A percentile compares a stretch with the other conserved stretches of the same genome.
These are phyloP conservation scores for Camelus bactrianus DNA, from an alignment of 2,113 vertebrate species.

Conservation along the genomic window DNA sequence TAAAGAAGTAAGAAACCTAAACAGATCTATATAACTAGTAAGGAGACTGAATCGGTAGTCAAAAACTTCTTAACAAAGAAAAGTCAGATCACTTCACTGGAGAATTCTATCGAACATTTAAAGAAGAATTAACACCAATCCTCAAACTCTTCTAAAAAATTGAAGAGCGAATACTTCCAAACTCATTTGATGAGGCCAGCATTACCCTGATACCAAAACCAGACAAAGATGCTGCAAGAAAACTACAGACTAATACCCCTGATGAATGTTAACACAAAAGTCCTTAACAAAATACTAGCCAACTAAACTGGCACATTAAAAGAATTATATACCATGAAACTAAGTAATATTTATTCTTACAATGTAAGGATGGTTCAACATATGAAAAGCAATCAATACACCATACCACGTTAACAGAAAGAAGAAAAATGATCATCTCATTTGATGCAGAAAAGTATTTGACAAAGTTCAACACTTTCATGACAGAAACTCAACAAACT, in stretches of 20 bases:
- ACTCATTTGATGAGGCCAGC: background rate
- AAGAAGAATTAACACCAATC: background rate
- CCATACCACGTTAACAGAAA: background rate
- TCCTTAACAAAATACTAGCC: background rate
- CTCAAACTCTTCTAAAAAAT: background rate
- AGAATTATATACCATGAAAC: background rate
- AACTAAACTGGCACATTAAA: background rate
- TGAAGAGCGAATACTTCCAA: background rate
- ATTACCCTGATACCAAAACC: background rate
- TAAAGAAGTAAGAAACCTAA: background rate
- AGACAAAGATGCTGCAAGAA: constrained; percentile 4
- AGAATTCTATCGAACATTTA: background rate
- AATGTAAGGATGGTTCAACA: background rate
- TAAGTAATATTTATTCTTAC: background rate
- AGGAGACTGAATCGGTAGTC: background rate
- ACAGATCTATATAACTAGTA: background rate
- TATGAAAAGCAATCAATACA: background rate
- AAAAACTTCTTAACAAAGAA: background rate
- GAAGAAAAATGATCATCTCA: constrained; percentile 15
- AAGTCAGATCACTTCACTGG: background rate
- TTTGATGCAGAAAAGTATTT: background rate
- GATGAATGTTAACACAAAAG: background rate
- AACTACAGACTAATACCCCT: background rate
- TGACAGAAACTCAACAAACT: background rate
- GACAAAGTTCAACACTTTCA: constrained; percentile 29